A percentile compares a stretch with the other conserved stretches of the same genome.
phyloP scores from a whole-genome alignment of 1,140 invertebrate genomes.

The Steinernema khuongi region DNA sequence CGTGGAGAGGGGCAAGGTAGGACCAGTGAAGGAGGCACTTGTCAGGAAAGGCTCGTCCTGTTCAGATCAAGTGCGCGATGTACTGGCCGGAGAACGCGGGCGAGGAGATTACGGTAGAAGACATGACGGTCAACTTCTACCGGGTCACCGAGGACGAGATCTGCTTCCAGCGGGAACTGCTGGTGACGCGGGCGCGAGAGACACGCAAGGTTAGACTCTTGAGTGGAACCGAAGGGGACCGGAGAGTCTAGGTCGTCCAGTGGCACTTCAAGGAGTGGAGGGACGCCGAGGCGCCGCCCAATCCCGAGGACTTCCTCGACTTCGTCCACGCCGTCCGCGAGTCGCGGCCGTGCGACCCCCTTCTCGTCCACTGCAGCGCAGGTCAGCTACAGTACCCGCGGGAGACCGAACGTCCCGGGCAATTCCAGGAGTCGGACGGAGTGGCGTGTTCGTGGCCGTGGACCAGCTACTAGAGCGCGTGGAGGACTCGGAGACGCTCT shows the following conservation, averaged over 20 bases:
- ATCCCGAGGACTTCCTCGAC: background rate
- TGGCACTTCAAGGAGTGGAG: constrained; percentile 1
- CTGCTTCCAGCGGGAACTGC: constrained; percentile 1
- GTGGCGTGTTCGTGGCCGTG: background rate
- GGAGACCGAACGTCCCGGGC: background rate
- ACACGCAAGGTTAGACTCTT: background rate
- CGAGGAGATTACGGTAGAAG: background rate
- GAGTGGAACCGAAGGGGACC: background rate
- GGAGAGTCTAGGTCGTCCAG: background rate
- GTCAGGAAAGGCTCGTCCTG: background rate
- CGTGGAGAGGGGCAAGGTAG: background rate
- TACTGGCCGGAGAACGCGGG: constrained; percentile 2
- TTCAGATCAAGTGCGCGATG: background rate
- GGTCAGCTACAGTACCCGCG: background rate
- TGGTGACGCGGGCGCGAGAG: background rate
- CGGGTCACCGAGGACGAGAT: background rate
- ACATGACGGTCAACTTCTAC: background rate
- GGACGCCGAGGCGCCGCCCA: background rate
- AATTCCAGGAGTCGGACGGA: background rate
- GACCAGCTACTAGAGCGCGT: background rate
- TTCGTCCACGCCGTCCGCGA: background rate
- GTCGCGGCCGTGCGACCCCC: background rate
- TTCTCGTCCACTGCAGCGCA: constrained; percentile 8
- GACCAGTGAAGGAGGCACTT: background rate
- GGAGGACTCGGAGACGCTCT: background rate